Evolutionary conservation across 2,888 invertebrate genomes (phyloP), one percentile per base, ranked within the genome.

Genomic region (Belgica antarctica): DNA sequence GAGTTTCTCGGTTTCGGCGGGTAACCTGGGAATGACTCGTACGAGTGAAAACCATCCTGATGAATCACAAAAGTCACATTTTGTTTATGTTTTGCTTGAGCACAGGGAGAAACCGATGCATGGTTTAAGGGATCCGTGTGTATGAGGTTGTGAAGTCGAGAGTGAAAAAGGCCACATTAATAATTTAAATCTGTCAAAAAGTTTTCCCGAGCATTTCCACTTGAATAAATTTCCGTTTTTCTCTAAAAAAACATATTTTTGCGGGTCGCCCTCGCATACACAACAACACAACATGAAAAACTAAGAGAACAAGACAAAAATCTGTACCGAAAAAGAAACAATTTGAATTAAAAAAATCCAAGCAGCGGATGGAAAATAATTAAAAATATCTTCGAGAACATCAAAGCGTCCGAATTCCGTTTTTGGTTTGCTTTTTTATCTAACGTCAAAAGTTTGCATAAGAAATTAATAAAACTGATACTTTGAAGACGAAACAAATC

Each of bases 171-270:
- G 57, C 57, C 68, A 68, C 68, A 68, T 68, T 68, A 52, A 68
- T 68, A 68, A 68, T 68, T 68, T 68, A 68, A 68, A 68, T 68
- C 68, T 68, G 68, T 68, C 68, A 68, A 68, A 68, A 68, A 57
- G 28, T 47, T 68, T n/a, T n/a, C n/a, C 28, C 27, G 41, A 63
- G n/a, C 27, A 27, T 66, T 47, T 66, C 66, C 66, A 52, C 47
- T 27, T 52, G 66, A 66, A 66, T 66, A 52, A 66, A 66, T 47
- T 52, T 66, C 52, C 36, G 47, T 19, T 66, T 52, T 52, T 22
- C 8, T 46, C 52, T 12, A 24, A 12, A 34, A 8, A 34, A 34
- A 34, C 24, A 1, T 61, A 61, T n/a, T n/a, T 62, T 62, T 62
- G 62, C 62, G 62, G 62, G 62, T n/a, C 41, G 41, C 41, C 41